These are phyloP conservation scores for Aleiodes testaceus DNA, from an alignment of 2,888 invertebrate genomes.

Conservation along the genomic window DNA sequence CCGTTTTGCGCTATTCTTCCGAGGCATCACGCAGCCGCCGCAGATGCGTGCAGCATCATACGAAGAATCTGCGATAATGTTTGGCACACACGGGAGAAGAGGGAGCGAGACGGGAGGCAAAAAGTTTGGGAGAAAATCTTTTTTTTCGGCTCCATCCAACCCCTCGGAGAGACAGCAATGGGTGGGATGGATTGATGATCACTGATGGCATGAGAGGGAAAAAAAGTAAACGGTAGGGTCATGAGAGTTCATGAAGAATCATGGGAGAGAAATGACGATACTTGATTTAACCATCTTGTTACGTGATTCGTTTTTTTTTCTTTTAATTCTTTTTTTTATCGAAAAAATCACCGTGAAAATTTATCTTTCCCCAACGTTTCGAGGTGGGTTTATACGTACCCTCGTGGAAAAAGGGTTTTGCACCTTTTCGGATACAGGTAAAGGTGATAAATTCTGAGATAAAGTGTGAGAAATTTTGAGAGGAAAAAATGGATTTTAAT, in stretches of 20 bases:
- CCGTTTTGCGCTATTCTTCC: conserved; percentile 61
- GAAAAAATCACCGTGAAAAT: conserved; percentile 44
- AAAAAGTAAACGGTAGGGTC: conserved; percentile 43
- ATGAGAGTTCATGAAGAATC: conserved; percentile 46
- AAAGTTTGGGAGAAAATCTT: conserved; percentile 37
- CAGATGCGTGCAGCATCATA: conserved; percentile 55
- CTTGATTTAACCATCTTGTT: neutral
- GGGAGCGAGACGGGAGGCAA: conserved; percentile 12
- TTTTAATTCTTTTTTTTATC: conserved; percentile 8
- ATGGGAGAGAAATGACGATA: neutral
- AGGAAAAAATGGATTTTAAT: too few relatives aligned
- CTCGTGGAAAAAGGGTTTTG: neutral
- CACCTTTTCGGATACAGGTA: neutral
- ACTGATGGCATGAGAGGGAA: neutral
- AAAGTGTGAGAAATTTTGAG: too few relatives aligned
- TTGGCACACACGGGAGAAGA: conserved; percentile 25
- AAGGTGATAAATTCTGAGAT: neutral
- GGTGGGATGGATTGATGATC: conserved; percentile 38
- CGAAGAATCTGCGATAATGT: conserved; percentile 54
- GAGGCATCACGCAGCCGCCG: conserved; percentile 54
- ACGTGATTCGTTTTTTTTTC: conserved; percentile 22
- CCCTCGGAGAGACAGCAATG: conserved; percentile 50
- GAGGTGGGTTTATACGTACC: conserved; percentile 21
- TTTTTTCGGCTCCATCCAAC: conserved; percentile 50
- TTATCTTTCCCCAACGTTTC: conserved; percentile 27